Base-by-base conservation (phyloP, 2,113 vertebrate species). In the Rattus norvegicus region DNA sequence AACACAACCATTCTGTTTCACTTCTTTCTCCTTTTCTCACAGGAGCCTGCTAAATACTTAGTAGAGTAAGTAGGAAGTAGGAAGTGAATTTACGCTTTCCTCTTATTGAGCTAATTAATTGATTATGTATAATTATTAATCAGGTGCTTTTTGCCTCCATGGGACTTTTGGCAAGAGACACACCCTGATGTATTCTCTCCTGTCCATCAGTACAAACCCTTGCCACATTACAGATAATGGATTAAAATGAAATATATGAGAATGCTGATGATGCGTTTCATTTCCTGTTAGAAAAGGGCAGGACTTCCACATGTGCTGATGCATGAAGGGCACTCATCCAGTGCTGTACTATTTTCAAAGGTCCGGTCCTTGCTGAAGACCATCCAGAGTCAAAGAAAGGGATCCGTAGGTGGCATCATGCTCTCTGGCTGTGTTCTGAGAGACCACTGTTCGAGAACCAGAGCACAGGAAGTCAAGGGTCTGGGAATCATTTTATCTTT, bases 351-450 rank as follows among this genome's bases (percentile, higher is more conserved):
- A 1, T n/a, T 86, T 52, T 63, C 7, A 79, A 70, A 90, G 67
- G 24, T 49, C 12, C 33, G 6, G 28, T 88, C 5, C 77, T 7
- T 26, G 4, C 28, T 49, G 86, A 30, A 77, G 54, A 43, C 4
- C 9, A 73, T 47, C n/a, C 56, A 26, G 10, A 76, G 84, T 17
- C 17, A 47, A 92, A 52, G 70, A 67, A 61, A 75, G 30, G 36
- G n/a, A n/a, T 7, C 6, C 24, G 5, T 9, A 5, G 13, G 1
- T 28, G 65, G 19, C 3, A 17, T 59, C 19, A 16, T 7, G 4
- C 20, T 14, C 30, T 70, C 61, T 70, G 33, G 10, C 4, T 65
- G 24, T 2, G 13, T 67, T 96, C 43, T 56, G 24, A 9, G 47
- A 85, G 20, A 22, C 8, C 17, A 49, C 5, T 39, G 61, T 12